Percentiles rank a stretch among this genome's conserved stretches.
These are phyloP conservation scores for Bradynema listronoti DNA, from an alignment of 1,140 invertebrate species.

Conservation along the genomic window DNA sequence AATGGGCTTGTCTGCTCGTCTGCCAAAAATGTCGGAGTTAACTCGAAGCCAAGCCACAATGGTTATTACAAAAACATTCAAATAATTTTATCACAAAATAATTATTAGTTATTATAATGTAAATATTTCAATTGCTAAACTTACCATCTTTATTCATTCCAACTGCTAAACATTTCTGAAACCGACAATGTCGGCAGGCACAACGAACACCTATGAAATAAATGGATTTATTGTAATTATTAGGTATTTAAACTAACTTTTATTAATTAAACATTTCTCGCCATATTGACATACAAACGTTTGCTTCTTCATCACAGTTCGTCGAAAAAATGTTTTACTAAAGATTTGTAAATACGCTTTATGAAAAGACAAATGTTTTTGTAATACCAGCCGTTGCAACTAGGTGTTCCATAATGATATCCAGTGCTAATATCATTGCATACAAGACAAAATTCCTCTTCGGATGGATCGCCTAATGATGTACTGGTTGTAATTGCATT, in stretches of 20 bases:
- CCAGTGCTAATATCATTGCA: conserved; percentile 53
- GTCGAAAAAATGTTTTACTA: conserved; percentile 52
- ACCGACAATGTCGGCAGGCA: conserved; percentile 52
- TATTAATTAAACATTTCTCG: conserved; percentile 50
- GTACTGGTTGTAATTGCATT: too few species aligned
- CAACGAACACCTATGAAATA: too few species aligned
- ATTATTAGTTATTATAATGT: too few species aligned
- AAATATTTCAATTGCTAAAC: not conserved
- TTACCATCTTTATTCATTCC: conserved; percentile 51
- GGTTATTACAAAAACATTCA: not conserved
- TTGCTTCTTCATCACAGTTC: conserved; percentile 56
- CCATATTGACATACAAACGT: conserved; percentile 48
- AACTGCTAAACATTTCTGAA: conserved; percentile 52
- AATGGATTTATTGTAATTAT: too few species aligned
- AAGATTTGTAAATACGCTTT: conserved; percentile 28
- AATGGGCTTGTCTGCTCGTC: too few species aligned
- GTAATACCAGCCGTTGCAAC: conserved; percentile 51
- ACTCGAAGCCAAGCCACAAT: not conserved
- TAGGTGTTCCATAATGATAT: conserved; percentile 55
- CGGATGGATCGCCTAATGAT: not conserved
- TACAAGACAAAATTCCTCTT: conserved; percentile 37
- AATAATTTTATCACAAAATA: too few species aligned
- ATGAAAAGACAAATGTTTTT: not conserved
- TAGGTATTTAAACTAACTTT: too few species aligned
- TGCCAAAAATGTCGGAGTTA: too few species aligned